Evolutionary conservation across 1,140 invertebrate species (phyloP), one percentile per base, ranked within the genome.

Genomic region (Homarus americanus): DNA sequence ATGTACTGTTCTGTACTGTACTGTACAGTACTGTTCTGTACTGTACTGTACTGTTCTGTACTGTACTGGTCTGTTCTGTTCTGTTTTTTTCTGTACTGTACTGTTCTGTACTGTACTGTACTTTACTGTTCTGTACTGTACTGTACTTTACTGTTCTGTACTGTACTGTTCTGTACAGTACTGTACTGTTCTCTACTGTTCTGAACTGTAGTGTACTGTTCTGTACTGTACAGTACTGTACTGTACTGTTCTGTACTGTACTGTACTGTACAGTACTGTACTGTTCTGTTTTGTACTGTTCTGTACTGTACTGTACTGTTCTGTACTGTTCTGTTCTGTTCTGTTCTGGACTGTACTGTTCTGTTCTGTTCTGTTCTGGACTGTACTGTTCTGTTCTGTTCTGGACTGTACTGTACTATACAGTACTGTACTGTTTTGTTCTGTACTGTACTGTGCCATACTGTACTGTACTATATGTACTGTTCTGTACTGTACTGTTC

Each of bases 151-250:
- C n/a, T n/a, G n/a, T n/a, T n/a, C n/a, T n/a, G n/a, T n/a, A n/a
- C n/a, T n/a, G n/a, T n/a, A n/a, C n/a, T 92, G 72, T n/a, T n/a
- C 91, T 92, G 91, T 92, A 92, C 91, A 92, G 78, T 92, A 84
- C 91, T 92, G 58, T 92, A 85, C 91, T 92, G 78, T 92, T 66
- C 91, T 92, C 12, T 84, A 92, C 75, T 92, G 78, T 92, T 49
- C 91, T 92, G 79, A 53, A 92, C 83, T 87, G 66, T 58, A 87
- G 49, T 92, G 34, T 92, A 69, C 82, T 92, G 82, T 82, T 75
- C 85, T 93, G 36, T 92, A 72, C 72, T 92, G 82, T 75, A 87
- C 78, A 72, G 40, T 44, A 92, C 84, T 91, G 41, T 87, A 83
- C 85, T 90, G 58, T 76, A 88, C 85, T 91, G 63, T 92, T 87